Conservation (phyloP, 2,888 invertebrate species). For the Orgyia antiqua region DNA sequence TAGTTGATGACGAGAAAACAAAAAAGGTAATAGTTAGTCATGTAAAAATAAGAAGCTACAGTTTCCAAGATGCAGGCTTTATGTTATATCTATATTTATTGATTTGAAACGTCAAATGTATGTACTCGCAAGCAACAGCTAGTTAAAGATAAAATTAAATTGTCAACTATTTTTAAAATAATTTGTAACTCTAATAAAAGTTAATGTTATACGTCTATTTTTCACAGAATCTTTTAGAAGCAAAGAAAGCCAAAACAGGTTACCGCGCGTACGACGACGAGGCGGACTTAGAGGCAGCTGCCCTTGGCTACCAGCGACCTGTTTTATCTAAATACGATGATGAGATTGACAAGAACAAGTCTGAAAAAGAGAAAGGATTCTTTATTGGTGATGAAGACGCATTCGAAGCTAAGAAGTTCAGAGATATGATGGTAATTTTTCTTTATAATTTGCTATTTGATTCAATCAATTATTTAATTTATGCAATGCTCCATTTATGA, state of each 20-base stretch:
- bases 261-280: slow-evolving; percentile 93
- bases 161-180: too few species aligned
- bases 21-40: slow-evolving; percentile 83
- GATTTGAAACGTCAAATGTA: too few species aligned
- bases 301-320: slow-evolving; percentile 80
- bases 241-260: slow-evolving; percentile 87
- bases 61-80: too few species aligned
- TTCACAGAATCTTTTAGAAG: slow-evolving; percentile 85
- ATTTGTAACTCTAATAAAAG: too few species aligned
- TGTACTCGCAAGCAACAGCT: too few species aligned
- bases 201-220: too few species aligned
- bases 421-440: slow-evolving; percentile 55
- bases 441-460: too few species aligned
- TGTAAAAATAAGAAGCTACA: too few species aligned
- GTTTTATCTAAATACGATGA: slow-evolving; percentile 96
- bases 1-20: slow-evolving; percentile 90
- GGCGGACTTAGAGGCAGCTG: slow-evolving; percentile 83
- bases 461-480: too few species aligned
- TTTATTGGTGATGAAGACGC: slow-evolving; percentile 83
- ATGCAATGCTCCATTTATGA: too few species aligned
- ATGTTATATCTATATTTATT: too few species aligned
- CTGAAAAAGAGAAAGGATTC: slow-evolving; percentile 82
- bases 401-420: slow-evolving; percentile 72
- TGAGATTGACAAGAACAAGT: slow-evolving; percentile 82
- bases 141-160: too few species aligned